Percentiles rank a stretch among this genome's conserved stretches.
Evolutionary conservation across 2,797 vertebrate species (phyloP).

Genomic region (Gouania willdenowi): DNA sequence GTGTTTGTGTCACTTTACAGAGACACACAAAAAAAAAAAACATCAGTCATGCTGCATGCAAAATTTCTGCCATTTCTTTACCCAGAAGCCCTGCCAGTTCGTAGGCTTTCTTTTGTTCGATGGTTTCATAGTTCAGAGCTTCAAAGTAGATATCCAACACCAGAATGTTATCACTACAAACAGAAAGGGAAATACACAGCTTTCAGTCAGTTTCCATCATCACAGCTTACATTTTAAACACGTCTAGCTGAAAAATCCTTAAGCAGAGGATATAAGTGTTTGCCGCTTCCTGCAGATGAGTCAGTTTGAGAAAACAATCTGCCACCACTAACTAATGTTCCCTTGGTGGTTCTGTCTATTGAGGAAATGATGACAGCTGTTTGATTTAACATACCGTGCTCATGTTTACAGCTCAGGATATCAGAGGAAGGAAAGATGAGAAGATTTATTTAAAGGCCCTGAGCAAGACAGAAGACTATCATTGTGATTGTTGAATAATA

Average conservation of each 20-base stretch:
- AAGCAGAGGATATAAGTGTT: conserved; percentile 9
- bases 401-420: conserved; percentile 16
- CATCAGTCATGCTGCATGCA: conserved; percentile 20
- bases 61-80: conserved; percentile 67
- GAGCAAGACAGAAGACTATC: conserved; percentile 20
- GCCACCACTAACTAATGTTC: conserved; percentile 33
- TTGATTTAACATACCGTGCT: conserved; percentile 29
- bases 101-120: conserved; percentile 98
- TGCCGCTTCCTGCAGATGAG: conserved; percentile 23
- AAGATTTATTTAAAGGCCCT: conserved; percentile 32
- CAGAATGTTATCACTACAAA: conserved; percentile 93
- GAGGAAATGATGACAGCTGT: conserved; percentile 33
- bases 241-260: conserved; percentile 12
- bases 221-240: conserved; percentile 1
- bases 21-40: too few species aligned
- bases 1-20: conserved; percentile 34
- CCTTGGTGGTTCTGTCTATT: conserved; percentile 25
- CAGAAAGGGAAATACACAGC: conserved; percentile 21
- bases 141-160: conserved; percentile 98
- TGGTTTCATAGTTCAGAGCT: conserved; percentile 97
- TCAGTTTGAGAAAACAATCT: conserved; percentile 33
- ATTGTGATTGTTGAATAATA: conserved; percentile 42
- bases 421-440: conserved; percentile 22
- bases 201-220: conserved; percentile 17
- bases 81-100: conserved; percentile 95